These are phyloP conservation scores for Hybos culiciformis DNA, from an alignment of 2,888 invertebrate genomes.

Conservation along the genomic window DNA sequence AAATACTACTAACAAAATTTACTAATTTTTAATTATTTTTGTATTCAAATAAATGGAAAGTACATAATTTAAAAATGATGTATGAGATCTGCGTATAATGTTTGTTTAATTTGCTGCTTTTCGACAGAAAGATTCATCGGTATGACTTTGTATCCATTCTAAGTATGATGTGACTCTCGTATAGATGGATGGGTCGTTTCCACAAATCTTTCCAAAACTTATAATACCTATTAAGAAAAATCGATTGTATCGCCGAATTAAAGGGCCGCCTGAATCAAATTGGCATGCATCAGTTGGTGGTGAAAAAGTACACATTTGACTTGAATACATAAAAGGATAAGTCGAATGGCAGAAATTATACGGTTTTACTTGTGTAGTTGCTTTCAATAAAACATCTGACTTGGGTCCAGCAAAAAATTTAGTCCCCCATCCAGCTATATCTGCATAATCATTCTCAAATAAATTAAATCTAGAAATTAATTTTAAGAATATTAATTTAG, in stretches of 20 bases:
- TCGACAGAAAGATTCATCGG: conserved; percentile 25
- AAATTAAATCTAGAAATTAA: conserved; percentile 1
- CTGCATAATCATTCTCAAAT: conserved; percentile 10
- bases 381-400: conserved; percentile 35
- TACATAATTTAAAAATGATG: too few relatives aligned
- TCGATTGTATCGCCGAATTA: conserved; percentile 35
- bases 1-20: too few relatives aligned
- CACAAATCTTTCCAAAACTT: conserved; percentile 41
- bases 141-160: conserved; percentile 40
- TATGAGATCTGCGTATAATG: too few relatives aligned
- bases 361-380: conserved; percentile 33
- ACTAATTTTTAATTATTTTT: too few relatives aligned
- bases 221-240: conserved; percentile 41
- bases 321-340: conserved; percentile 17
- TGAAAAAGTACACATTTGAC: conserved; percentile 38
- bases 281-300: conserved; percentile 41
- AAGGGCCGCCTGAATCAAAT: conserved; percentile 43
- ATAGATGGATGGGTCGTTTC: conserved; percentile 39
- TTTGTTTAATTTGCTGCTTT: too few relatives aligned
- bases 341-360: conserved; percentile 35
- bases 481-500: neutral
- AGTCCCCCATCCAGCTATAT: conserved; percentile 39
- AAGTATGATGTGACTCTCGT: conserved; percentile 42
- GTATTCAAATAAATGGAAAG: too few relatives aligned
- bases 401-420: conserved; percentile 32